Base-by-base conservation (phyloP, 2,888 invertebrate genomes). In the Tiliacea citrago region DNA sequence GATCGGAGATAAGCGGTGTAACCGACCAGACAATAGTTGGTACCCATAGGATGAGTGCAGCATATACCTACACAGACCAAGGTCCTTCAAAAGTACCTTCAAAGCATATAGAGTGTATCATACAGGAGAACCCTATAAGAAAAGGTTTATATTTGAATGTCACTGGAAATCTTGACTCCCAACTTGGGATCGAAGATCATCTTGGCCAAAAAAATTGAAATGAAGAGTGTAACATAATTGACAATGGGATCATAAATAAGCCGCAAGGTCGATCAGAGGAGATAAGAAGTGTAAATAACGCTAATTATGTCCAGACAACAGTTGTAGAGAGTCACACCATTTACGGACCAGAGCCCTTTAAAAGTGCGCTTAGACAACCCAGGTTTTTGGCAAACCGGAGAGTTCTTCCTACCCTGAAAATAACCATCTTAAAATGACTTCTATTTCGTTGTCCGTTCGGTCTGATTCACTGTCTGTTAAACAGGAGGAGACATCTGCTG, bases 1-100 rank as follows among this genome's bases (percentile, higher is more conserved):
- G 58, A 82, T 85, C 60, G 12, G 57, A 62, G 83, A 83, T 83
- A 81, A 83, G 53, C 47, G 29, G n/a, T 68, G 62, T 60, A 62
- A 53, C 39, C 9, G 49, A 29, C 35, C 75, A 75, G 65, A 75
- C 49, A 45, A 65, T 65, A 35, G 39, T 42, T 60, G 53, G 47
- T 71, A 29, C 18, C 10, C 29, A 45, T 35, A 45, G 29, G 5
- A 47, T 47, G 65, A 47, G 13, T 65, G 13, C 47, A 47, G 29
- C 21, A 21, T 29, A 13, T 65, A 21, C 21, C 29, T 47, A 45
- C 7, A 6, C 5, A 12, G 18, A 24, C 18, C 53, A 71, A 29
- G 2, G n/a, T n/a, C 29, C n/a, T 45, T 42, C 10, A n/a, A 42
- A 68, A 53, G 10, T 70, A 21, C 9, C 12, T 67, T 29, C 18